These are phyloP conservation scores for Carassius gibelio DNA, from an alignment of 2,113 vertebrate genomes.

Conservation along the genomic window DNA sequence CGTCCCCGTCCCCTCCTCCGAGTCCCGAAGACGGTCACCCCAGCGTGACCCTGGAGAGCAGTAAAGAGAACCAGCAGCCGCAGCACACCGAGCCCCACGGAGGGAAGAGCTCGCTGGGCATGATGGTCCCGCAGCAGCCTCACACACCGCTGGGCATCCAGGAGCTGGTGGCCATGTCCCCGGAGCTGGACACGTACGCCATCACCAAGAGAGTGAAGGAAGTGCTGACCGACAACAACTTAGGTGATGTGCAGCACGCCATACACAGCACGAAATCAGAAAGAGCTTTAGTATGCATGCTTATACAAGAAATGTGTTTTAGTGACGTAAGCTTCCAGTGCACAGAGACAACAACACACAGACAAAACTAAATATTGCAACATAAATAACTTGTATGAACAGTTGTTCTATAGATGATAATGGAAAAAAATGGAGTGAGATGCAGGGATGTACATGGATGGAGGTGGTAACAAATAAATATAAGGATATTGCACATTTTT, in stretches of 20 bases:
- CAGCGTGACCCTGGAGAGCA: conserved; percentile 85
- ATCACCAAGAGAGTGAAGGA: conserved; percentile 99
- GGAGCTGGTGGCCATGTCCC: conserved; percentile 95
- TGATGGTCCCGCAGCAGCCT: conserved; percentile 68
- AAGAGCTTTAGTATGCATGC: too few species aligned
- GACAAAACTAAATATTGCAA: too few species aligned
- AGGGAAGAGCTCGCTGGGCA: conserved; percentile 74
- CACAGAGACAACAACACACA: too few species aligned
- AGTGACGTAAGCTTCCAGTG: too few species aligned
- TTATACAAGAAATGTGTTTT: too few species aligned
- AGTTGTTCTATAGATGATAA: too few species aligned
- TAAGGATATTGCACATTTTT: too few species aligned
- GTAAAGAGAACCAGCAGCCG: conserved; percentile 95
- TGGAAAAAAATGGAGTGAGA: too few species aligned
- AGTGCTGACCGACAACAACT: conserved; percentile 97
- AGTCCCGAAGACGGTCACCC: conserved; percentile 77
- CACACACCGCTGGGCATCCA: conserved; percentile 87
- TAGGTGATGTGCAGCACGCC: conserved; percentile 76
- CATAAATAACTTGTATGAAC: too few species aligned
- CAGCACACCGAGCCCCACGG: conserved; percentile 61
- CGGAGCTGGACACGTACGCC: conserved; percentile 93
- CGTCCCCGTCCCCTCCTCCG: conserved; percentile 85
- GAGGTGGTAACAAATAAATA: too few species aligned
- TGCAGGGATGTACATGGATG: too few species aligned
- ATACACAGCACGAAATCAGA: not conserved